Evolutionary conservation across 1,140 invertebrate species (phyloP), one percentile per base, ranked within the genome.

Genomic region (Philaenus spumarius): DNA sequence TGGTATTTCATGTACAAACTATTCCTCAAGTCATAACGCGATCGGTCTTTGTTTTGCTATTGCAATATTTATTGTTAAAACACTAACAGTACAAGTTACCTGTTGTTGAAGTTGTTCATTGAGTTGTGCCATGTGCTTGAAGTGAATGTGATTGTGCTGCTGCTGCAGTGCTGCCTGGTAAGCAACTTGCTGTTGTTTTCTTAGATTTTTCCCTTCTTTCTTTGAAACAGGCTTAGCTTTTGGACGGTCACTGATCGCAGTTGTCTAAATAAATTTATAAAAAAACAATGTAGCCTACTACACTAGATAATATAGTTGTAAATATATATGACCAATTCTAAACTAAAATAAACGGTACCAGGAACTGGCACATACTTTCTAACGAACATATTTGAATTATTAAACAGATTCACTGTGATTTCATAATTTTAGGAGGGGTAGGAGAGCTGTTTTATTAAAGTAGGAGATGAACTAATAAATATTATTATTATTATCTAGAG

Each of bases 171-270:
- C 39, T 48, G 75, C 71, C 50, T 77, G 76, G 60, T 76, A 75
- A 69, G 58, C 35, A 40, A 61, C 45, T 62, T 54, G 43, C 35
- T 51, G 51, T 40, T 67, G 59, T 53, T 78, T 78, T 24, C 77
- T 72, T 17, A 72, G 67, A 66, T 77, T 84, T 71, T 82, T 86
- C 15, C 82, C 79, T 66, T 86, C 85, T 68, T 86, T 88, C 69
- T 89, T 89, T 26, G 84, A 84, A 35, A 84, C 82, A 7, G 84
- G 83, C 71, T 89, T 89, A 0, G 82, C 85, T 76, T 89, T 90
- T 30, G 86, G 86, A 62, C 86, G 77, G 75, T 89, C 87, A 70
- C 84, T 86, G 39, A 88, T 86, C 55, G 86, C 84, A 46, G 86
- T 88, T 68, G 80, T 83, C 72, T 85, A 77, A 30, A 76, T 67